These are phyloP conservation scores for Epizoanthus ramosus DNA, from an alignment of 92 coral and sea anemone genomes.

Conservation along the genomic window DNA sequence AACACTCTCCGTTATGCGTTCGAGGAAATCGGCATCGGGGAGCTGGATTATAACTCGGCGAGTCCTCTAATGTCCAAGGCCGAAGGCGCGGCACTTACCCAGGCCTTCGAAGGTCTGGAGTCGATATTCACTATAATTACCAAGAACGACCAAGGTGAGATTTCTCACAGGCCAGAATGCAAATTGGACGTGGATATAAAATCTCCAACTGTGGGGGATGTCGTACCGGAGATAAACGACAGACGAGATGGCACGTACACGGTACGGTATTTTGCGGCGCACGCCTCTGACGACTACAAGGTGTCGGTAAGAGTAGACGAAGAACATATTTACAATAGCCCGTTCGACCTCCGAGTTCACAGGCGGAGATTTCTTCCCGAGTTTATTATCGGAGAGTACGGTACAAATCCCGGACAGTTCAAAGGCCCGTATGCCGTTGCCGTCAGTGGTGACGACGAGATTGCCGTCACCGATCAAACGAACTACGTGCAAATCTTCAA, in stretches of 20 bases:
- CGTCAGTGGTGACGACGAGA: conserved; percentile 17
- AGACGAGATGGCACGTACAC: conserved; percentile 23
- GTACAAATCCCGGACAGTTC: conserved; percentile 28
- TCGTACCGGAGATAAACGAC: conserved; percentile 28
- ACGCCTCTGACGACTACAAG: conserved; percentile 13
- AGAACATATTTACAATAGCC: conserved; percentile 38
- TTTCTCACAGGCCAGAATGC: conserved; percentile 14
- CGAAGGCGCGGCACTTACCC: conserved; percentile 37
- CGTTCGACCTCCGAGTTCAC: conserved; percentile 31
- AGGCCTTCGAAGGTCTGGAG: conserved; percentile 33
- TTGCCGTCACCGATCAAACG: conserved; percentile 25
- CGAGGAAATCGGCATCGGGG: conserved; percentile 33
- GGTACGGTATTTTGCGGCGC: conserved; percentile 19
- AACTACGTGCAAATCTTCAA: conserved; percentile 22
- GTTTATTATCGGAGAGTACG: conserved; percentile 32
- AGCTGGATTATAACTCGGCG: conserved; percentile 16
- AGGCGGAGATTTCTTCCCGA: conserved; percentile 32
- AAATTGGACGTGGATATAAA: conserved; percentile 5
- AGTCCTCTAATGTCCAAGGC: conserved; percentile 39
- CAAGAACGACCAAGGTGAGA: conserved; percentile 32
- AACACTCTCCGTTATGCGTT: conserved; percentile 25
- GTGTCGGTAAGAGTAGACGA: conserved; percentile 27
- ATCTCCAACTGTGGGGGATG: conserved; percentile 7
- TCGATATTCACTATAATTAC: conserved; percentile 7
- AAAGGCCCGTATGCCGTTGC: conserved; percentile 34